Base-by-base conservation (phyloP, 2,888 invertebrate genomes). In the Noctua janthina region DNA sequence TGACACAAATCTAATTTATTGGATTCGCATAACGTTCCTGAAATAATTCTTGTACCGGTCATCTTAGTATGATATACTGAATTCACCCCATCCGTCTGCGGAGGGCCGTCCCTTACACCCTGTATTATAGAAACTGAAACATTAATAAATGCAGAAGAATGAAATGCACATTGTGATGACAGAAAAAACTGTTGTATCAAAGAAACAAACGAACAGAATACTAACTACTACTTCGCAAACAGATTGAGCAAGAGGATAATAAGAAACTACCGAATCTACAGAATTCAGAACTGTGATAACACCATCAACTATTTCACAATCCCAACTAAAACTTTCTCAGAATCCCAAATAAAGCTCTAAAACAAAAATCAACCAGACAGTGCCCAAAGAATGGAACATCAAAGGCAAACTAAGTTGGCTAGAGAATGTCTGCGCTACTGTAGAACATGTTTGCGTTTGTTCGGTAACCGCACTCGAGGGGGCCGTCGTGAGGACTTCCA, bases 401-500 rank as follows among this genome's bases (percentile, higher is more conserved):
- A 75, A 87, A 68, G 69, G 62, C 76, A 51, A 88, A 87, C 81
- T 80, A 51, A 84, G 85, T 84, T 75, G 88, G 72, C 68, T 75
- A 76, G 76, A 76, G 76, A 79, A 84, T 73, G 73, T 80, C 75
- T 67, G 69, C 51, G 51, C 49, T 68, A 74, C 68, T 73, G 56
- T 76, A 66, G 67, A 59, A 78, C 67, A 78, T 84, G 87, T 90
- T 88, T 87, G 80, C 72, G 75, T 77, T 84, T 81, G 83, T 81
- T 88, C 79, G 54, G 80, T 80, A 79, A 88, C 84, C 87, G 72
- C 88, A 81, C 89, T 82, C 89, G 77, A 7, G 82, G 82, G 85
- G 76, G 70, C 49, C 39, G 80, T 87, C 74, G 35, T 17, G 76
- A 74, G 70, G 66, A 84, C 74, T 59, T 62, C 72, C 70, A 69